Evolutionary conservation across 2,797 vertebrate species (phyloP).

Genomic region (Avahi laniger): DNA sequence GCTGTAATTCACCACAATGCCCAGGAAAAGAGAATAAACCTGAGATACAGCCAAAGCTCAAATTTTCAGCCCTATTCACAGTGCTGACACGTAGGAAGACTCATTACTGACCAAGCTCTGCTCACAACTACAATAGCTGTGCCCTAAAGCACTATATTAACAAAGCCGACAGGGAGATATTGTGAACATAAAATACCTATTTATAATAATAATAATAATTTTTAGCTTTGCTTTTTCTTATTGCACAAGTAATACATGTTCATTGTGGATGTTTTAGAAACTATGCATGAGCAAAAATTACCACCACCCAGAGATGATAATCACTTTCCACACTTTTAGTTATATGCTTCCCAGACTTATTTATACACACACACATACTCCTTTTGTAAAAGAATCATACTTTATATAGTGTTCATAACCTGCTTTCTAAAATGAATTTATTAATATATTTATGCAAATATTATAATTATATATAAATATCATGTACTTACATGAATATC

Average conservation of each 20-base stretch:
- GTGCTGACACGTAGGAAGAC: neutral
- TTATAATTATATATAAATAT: neutral
- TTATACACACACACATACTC: neutral
- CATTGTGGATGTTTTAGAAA: neutral
- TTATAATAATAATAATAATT: neutral
- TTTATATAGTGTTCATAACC: neutral
- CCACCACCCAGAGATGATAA: neutral
- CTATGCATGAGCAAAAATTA: neutral
- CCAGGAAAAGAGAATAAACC: neutral
- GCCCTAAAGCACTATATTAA: neutral
- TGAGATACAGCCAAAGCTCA: neutral
- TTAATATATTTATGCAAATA: neutral
- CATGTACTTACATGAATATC: neutral
- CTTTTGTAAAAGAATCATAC: neutral
- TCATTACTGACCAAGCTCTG: neutral
- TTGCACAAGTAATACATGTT: neutral
- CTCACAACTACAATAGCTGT: accelerated
- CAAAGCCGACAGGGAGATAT: neutral
- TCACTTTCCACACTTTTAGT: neutral
- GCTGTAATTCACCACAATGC: neutral
- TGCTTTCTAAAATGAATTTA: neutral
- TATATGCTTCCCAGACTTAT: neutral
- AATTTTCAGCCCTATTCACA: accelerated
- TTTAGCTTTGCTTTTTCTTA: neutral
- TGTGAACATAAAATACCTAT: accelerated